Evolutionary conservation across 2,113 vertebrate genomes (phyloP).

Genomic region (Amphiprion ocellaris): DNA sequence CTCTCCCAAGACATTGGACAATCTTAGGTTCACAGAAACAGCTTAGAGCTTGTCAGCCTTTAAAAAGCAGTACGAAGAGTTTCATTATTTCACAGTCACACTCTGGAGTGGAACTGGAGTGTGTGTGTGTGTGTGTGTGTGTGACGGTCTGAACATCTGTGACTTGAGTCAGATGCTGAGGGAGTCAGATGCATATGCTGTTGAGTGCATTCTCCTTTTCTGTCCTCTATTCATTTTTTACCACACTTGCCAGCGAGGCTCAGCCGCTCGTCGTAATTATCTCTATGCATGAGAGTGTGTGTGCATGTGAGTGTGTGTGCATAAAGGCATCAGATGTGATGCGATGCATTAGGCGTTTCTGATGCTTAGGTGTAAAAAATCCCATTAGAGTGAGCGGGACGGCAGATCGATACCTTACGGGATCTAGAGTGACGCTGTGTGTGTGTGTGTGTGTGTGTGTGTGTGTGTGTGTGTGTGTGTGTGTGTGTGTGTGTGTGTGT

Average conservation of each 20-base stretch:
- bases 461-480: slow-evolving; percentile 43
- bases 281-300: slow-evolving; percentile 24
- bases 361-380: slow-evolving; percentile 86
- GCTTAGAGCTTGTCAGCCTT: not conserved
- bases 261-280: slow-evolving; percentile 54
- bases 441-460: slow-evolving; percentile 76
- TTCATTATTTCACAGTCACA: slow-evolving; percentile 17
- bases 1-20: not conserved
- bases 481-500: slow-evolving; percentile 63
- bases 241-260: slow-evolving; percentile 75
- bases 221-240: slow-evolving; percentile 80
- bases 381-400: slow-evolving; percentile 79
- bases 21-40: not conserved
- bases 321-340: slow-evolving; percentile 46
- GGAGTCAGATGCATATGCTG: slow-evolving; percentile 65
- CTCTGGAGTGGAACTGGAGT: slow-evolving; percentile 1
- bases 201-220: slow-evolving; percentile 73
- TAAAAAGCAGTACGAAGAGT: slow-evolving; percentile 11
- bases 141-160: slow-evolving; percentile 61
- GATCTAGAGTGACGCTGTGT: slow-evolving; percentile 78
- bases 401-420: slow-evolving; percentile 87
- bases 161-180: slow-evolving; percentile 70
- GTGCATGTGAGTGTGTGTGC: slow-evolving; percentile 17
- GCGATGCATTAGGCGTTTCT: slow-evolving; percentile 77
- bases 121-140: slow-evolving; percentile 28